Percentiles rank a stretch among this genome's conserved stretches.
phyloP scores from a whole-genome alignment of 2,113 vertebrate genomes.

The Apodemus sylvaticus region DNA sequence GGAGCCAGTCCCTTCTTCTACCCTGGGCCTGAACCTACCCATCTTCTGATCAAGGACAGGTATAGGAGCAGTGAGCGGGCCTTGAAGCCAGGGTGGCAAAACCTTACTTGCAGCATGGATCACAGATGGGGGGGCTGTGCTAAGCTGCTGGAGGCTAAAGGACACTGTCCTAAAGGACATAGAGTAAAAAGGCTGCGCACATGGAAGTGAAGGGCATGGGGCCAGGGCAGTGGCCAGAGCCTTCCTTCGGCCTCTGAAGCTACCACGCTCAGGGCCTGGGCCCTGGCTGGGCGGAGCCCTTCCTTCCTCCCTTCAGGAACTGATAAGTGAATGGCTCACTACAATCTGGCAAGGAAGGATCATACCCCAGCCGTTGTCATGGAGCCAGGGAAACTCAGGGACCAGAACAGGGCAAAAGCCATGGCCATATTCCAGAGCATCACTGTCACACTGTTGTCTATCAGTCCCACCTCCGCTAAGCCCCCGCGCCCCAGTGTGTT shows the following conservation, averaged over 20 bases:
- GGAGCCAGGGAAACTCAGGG: not conserved
- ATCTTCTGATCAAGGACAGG: no score
- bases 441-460: fast-evolving
- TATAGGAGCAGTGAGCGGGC: not conserved
- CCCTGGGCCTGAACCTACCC: no score
- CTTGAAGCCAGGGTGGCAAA: not conserved
- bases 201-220: fast-evolving
- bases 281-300: no score
- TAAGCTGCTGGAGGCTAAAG: not conserved
- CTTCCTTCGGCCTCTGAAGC: not conserved
- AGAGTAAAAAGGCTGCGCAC: fast-evolving
- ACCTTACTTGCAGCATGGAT: not conserved
- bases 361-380: not conserved
- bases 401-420: not conserved
- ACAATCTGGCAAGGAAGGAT: not conserved
- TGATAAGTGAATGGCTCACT: not conserved
- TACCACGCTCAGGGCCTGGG: not conserved
- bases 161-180: not conserved
- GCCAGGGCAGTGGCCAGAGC: not conserved
- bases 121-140: no score
- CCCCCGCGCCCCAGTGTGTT: not conserved
- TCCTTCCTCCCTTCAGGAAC: not conserved
- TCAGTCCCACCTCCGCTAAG: not conserved
- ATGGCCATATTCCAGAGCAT: not conserved
- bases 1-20: fast-evolving